These are phyloP conservation scores for Octomys mimax DNA, from an alignment of 2,797 vertebrate species.

Conservation along the genomic window DNA sequence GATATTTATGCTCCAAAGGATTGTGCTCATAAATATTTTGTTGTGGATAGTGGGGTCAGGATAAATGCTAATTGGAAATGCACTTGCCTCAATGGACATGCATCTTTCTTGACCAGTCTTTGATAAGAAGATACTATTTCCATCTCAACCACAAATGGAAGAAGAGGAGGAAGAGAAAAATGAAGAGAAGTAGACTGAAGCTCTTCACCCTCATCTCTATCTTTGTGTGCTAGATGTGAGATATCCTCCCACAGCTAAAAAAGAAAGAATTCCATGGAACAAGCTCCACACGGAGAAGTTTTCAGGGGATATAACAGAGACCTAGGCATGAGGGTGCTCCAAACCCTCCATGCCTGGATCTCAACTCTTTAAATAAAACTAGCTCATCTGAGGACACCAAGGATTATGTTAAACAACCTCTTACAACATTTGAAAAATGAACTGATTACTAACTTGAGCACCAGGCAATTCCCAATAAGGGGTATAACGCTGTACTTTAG, in stretches of 20 bases:
- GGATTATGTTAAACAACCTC: background rate
- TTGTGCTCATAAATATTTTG: background rate
- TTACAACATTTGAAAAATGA: background rate
- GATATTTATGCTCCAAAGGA: background rate
- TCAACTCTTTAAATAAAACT: background rate
- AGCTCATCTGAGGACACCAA: background rate
- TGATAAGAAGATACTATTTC: no score
- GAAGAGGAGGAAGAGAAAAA: no score
- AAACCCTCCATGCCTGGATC: background rate
- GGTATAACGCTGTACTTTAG: background rate
- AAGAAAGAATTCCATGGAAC: background rate
- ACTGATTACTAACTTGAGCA: background rate
- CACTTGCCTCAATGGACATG: background rate
- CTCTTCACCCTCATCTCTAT: background rate
- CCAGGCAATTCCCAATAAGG: background rate
- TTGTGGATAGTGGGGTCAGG: background rate
- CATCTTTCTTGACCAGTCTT: background rate
- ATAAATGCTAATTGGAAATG: background rate
- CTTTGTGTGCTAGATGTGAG: background rate
- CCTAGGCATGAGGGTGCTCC: background rate
- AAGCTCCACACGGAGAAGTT: background rate
- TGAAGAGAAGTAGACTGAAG: no score
- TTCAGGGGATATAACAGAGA: background rate
- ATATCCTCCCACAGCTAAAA: background rate
- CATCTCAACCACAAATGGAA: no score